A percentile compares a stretch with the other conserved stretches of the same genome.
These are phyloP conservation scores for Leucophenga montana DNA, from an alignment of 2,888 invertebrate genomes.

Conservation along the genomic window DNA sequence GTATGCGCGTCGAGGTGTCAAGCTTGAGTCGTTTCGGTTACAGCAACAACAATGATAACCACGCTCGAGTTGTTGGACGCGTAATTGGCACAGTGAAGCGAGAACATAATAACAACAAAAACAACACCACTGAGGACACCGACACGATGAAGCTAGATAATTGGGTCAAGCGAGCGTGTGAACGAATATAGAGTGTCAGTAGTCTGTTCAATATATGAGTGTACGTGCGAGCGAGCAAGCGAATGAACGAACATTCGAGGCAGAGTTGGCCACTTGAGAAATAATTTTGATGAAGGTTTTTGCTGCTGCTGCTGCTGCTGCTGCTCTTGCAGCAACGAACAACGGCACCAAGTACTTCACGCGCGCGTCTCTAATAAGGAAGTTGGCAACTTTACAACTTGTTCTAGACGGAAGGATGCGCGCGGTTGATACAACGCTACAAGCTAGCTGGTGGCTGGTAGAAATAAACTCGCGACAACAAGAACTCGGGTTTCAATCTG, in stretches of 20 bases:
- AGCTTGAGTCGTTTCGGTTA: not conserved
- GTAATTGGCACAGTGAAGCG: constrained; percentile 64
- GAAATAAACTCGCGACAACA: constrained; percentile 1
- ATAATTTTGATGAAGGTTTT: constrained; percentile 48
- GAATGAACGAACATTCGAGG: constrained; percentile 1
- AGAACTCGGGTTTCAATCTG: not conserved
- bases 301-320: constrained; percentile 25
- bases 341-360: constrained; percentile 9
- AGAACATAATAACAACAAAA: constrained; percentile 48
- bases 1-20: no score
- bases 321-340: not conserved
- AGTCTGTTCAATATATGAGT: not conserved
- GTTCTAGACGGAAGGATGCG: constrained; percentile 52
- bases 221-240: not conserved
- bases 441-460: not conserved
- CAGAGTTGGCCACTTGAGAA: constrained; percentile 52
- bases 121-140: constrained; percentile 40
- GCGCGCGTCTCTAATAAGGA: constrained; percentile 34
- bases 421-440: constrained; percentile 19
- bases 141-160: constrained; percentile 44
- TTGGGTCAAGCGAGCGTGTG: constrained; percentile 57
- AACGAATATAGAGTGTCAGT: not conserved
- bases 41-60: constrained; percentile 7
- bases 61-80: constrained; percentile 52
- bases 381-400: constrained; percentile 36